Base-by-base conservation (phyloP, 2,113 vertebrate genomes). In the Bubo blakistoni region DNA sequence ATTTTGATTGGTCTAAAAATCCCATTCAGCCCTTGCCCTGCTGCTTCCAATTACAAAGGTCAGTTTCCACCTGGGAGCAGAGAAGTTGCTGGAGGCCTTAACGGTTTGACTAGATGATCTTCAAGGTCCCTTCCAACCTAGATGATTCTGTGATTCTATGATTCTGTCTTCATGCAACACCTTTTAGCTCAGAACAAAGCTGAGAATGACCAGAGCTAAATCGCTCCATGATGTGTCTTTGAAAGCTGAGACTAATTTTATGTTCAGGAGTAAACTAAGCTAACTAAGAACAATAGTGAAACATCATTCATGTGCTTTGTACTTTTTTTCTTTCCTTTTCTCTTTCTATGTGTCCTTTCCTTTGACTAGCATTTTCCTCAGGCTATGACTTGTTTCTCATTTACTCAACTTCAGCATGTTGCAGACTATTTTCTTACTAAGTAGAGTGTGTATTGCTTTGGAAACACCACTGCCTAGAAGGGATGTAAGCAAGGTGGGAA, bases 221-320 rank as follows among this genome's bases (percentile, higher is more conserved):
- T 6, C 0, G 0, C 24, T 66, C 10, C 7, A 2, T 73, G 55
- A 52, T 2, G 0, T 5, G 20, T 30, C 32, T 77, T 59, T 73
- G 27, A 84, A 91, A 42, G 38, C 27, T 81, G 30, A 73, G 29
- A 32, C 6, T n/a, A 32, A 67, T 72, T 85, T 61, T 55, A 4
- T 1, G 0, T 80, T 76, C 36, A 36, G 8, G 36, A 58, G 11
- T 25, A 71, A 91, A 26, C 10, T 26, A 80, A 46, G 30, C 34
- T 80, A n/a, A 59, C 25, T 36, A 63, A 52, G 51, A 85, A 86
- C 32, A 80, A 13, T 22, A 71, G 7, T 11, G 24, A 88, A 81
- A 32, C 30, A 80, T 77, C 20, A 24, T 16, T 77, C 9, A 25
- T 0, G 2, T 24, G 5, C 16, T 90, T 62, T 21, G 18, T 16